phyloP scores from a whole-genome alignment of 2,797 vertebrate genomes.

The Potorous gilbertii region DNA sequence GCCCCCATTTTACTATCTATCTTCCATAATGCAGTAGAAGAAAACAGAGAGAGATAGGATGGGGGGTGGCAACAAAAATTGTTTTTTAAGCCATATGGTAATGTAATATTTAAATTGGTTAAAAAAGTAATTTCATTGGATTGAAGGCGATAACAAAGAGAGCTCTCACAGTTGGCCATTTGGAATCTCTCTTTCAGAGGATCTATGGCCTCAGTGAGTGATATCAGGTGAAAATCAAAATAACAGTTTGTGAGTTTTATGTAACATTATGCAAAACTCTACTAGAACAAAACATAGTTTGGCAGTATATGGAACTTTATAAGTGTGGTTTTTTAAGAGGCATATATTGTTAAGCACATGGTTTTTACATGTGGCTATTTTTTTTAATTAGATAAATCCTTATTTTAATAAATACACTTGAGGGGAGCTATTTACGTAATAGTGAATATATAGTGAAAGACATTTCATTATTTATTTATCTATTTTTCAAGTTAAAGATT shows the following conservation, averaged over 20 bases:
- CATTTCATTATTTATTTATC: constrained; percentile 48
- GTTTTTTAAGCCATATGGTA: neutral
- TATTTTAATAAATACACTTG: neutral
- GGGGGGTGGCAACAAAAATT: neutral
- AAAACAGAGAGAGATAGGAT: neutral
- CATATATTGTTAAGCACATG: neutral
- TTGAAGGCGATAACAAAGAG: neutral
- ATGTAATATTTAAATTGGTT: neutral
- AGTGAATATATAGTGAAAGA: constrained; percentile 48
- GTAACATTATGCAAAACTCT: neutral
- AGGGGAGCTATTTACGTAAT: constrained; percentile 47
- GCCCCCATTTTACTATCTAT: neutral
- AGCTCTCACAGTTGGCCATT: neutral
- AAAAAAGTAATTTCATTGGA: neutral
- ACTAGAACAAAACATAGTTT: constrained; percentile 19
- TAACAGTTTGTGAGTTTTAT: neutral
- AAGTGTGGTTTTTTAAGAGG: neutral
- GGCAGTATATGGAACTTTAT: neutral
- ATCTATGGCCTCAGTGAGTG: constrained; percentile 14
- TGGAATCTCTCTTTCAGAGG: neutral
- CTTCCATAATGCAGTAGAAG: neutral
- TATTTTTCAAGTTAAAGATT: constrained; percentile 58
- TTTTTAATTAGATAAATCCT: neutral
- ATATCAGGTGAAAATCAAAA: neutral
- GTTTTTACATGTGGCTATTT: neutral